phyloP scores from a whole-genome alignment of 2,113 vertebrate genomes.

The Pyrgilauda ruficollis region DNA sequence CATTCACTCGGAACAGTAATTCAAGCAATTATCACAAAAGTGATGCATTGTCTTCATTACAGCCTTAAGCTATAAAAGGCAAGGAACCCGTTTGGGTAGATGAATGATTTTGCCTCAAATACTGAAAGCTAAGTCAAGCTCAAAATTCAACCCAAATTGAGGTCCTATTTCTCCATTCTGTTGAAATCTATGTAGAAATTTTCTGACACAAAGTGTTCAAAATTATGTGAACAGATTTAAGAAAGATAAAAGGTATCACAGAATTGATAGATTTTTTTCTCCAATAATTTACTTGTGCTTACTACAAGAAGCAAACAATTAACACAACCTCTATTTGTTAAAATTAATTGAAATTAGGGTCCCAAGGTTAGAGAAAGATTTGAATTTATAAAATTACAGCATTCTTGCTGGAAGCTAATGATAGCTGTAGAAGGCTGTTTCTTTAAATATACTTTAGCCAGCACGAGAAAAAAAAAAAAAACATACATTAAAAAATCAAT shows the following conservation, averaged over 20 bases:
- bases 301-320: not conserved
- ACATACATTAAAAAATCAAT: slow-evolving; percentile 11
- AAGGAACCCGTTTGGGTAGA: slow-evolving; percentile 69
- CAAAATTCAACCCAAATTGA: slow-evolving; percentile 40
- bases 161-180: slow-evolving; percentile 16
- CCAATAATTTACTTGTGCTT: not conserved
- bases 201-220: not conserved
- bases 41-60: slow-evolving; percentile 78
- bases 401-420: not conserved
- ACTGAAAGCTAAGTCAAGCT: slow-evolving; percentile 70
- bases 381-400: not conserved
- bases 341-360: not conserved
- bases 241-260: not conserved
- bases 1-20: slow-evolving; percentile 72
- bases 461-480: not conserved
- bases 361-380: not conserved
- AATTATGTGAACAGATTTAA: slow-evolving; percentile 2
- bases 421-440: not conserved
- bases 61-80: slow-evolving; percentile 73
- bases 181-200: slow-evolving; percentile 4
- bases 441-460: slow-evolving; percentile 38
- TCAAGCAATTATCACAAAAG: slow-evolving; percentile 78
- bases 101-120: slow-evolving; percentile 68
- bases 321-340: not conserved
- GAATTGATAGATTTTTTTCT: not conserved